A percentile compares a stretch with the other conserved stretches of the same genome.
Conservation (phyloP, 2,113 vertebrate genomes). For the Laterallus jamaicensis region DNA sequence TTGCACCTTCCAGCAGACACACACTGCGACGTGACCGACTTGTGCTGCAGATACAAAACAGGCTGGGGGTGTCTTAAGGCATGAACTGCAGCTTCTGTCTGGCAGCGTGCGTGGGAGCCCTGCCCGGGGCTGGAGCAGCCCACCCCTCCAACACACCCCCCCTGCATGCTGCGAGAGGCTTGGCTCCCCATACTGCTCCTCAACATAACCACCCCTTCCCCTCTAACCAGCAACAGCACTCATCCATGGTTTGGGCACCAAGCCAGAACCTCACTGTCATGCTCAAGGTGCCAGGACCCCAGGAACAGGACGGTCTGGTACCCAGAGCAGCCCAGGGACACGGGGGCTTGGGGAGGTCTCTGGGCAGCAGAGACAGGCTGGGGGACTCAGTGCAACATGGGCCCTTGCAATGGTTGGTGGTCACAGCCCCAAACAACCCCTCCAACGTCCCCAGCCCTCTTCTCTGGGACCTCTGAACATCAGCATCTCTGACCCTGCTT, state of each 20-base stretch:
- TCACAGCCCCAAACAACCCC: background rate
- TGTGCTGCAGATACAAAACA: background rate
- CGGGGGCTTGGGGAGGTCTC: no score
- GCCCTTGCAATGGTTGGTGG: accelerated
- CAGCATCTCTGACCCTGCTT: background rate
- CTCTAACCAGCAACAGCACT: background rate
- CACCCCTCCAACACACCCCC: no score
- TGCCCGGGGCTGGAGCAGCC: background rate
- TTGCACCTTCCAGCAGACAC: background rate
- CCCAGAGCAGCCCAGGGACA: no score
- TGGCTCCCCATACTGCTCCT: background rate
- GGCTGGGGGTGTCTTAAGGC: background rate
- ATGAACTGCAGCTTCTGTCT: accelerated
- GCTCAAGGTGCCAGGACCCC: no score
- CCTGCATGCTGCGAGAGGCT: background rate
- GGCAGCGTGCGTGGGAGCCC: background rate
- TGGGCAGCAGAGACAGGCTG: background rate
- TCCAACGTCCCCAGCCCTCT: no score
- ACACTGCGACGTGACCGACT: background rate
- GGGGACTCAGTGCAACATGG: accelerated
- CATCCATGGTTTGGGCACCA: accelerated
- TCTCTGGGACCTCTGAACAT: background rate
- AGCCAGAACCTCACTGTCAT: no score
- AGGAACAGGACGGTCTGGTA: background rate
- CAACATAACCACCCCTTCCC: background rate